Evolutionary conservation across 2,888 invertebrate genomes (phyloP), one percentile per base, ranked within the genome.

Genomic region (Smittia sp.): DNA sequence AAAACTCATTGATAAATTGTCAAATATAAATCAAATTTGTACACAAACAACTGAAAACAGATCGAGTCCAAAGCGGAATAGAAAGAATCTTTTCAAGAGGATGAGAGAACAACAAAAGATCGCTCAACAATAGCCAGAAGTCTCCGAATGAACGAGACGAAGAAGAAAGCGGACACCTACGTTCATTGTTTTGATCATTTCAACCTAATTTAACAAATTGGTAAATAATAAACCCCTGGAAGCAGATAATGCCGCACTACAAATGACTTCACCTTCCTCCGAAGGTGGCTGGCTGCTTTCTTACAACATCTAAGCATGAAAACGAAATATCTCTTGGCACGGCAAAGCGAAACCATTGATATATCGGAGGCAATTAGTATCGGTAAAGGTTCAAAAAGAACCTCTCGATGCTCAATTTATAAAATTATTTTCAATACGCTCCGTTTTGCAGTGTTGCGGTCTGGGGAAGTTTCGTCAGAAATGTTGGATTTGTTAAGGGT

Each of bases 171-270:
- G 62, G 72, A 72, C 72, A 72, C 72, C 72, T 72, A 72, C 72
- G 24, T 72, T 39, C 62, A 62, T 72, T 72, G 72, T 72, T 72
- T 72, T 72, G 72, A 72, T 72, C 58, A 72, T 72, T 72, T 62
- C 69, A 69, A 41, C 39, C 72, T 72, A 62, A 72, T 72, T 72
- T 72, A 62, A 72, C 72, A 72, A 72, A 72, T 72, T 72, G 72
- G 72, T 72, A 72, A 72, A 72, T 72, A 72, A 72, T 72, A 72
- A 72, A 72, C 72, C 72, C 72, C 72, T 38, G 62, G 18, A 7
- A 62, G 25, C 27, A 13, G n/a, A 38, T 11, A 22, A 39, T 38
- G 72, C 58, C 58, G 27, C 32, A 54, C 72, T 62, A 72, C 54
- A 72, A 72, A 72, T 62, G 62, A 39, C 58, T 58, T 22, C 58